Percentiles rank a stretch among this genome's conserved stretches.
phyloP scores from a whole-genome alignment of 1,140 invertebrate genomes.

The Drosophila nikananu region DNA sequence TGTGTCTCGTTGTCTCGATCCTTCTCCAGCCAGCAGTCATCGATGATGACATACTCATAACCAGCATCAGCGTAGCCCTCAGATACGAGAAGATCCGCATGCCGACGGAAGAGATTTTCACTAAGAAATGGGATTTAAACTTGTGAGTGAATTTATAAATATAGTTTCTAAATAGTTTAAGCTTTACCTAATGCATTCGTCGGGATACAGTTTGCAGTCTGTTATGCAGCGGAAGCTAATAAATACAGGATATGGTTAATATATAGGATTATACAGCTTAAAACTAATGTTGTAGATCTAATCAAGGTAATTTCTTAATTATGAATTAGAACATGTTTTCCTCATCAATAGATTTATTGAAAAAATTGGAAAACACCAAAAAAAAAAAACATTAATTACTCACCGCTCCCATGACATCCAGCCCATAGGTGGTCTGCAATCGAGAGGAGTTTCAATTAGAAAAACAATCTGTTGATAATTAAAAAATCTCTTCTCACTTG shows the following conservation, averaged over 20 bases:
- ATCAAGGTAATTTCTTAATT: not conserved
- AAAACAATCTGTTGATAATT: not conserved
- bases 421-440: conserved; percentile 92
- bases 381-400: conserved; percentile 11
- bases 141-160: not conserved
- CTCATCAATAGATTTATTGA: not conserved
- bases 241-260: not conserved
- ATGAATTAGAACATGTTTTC: no score
- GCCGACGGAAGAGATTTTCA: conserved; percentile 92
- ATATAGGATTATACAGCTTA: no score
- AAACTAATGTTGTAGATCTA: not conserved
- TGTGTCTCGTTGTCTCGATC: conserved; percentile 88
- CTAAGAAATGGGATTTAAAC: conserved; percentile 86
- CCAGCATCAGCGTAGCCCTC: conserved; percentile 93
- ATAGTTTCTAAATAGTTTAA: not conserved
- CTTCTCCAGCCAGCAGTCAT: conserved; percentile 95
- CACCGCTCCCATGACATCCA: conserved; percentile 96
- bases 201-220: conserved; percentile 96
- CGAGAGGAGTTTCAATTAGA: not conserved
- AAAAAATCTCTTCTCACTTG: conserved; percentile 37
- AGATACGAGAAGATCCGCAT: conserved; percentile 91
- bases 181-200: conserved; percentile 95
- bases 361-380: not conserved
- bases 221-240: conserved; percentile 94
- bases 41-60: conserved; percentile 94